Base-by-base conservation (phyloP, 2,113 vertebrate species). In the Andinoacara biseriatus region DNA sequence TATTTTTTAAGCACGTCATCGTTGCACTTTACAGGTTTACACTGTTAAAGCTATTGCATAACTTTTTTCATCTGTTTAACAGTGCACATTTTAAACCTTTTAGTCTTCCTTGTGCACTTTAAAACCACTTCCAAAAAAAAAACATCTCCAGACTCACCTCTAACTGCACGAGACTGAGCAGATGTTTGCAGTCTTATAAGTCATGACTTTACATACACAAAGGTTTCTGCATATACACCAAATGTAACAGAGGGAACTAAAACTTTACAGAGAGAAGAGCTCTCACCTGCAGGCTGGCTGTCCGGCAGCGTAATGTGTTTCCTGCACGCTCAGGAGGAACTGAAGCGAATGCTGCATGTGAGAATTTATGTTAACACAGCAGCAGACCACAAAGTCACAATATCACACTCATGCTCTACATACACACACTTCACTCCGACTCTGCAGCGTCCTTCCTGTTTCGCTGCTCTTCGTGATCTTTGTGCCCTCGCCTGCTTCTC, bases 361-460 rank as follows among this genome's bases (percentile, higher is more conserved):
- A 79, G 18, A 76, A 4, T 29, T 14, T 11, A 54, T 20, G 4
- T 7, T 5, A 10, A 20, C 22, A 72, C 18, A 65, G 8, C 54
- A 6, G 11, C 65, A 75, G 14, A 85, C 87, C 83, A 74, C 81
- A 83, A 2, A 78, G 49, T 40, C 46, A 33, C 24, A 78, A 22
- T 74, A 74, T 80, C 81, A 67, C 72, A 77, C 87, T 14, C n/a
- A 10, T 5, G 62, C 49, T n/a, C 67, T 72, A 54, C 67, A 72
- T n/a, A 54, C 14, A 72, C 26, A 10, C 10, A 72, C 46, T n/a
- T n/a, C 67, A 54, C 46, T 72, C 46, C 20, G 46, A 52, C 67
- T 69, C 65, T 43, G 49, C 65, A 31, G 43, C 24, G 65, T 22
- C 65, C 82, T 90, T 89, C 87, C 87, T 82, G 82, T 90, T 82